Evolutionary conservation across 2,888 invertebrate genomes (phyloP), one percentile per base, ranked within the genome.

Genomic region (Hololepta plana): DNA sequence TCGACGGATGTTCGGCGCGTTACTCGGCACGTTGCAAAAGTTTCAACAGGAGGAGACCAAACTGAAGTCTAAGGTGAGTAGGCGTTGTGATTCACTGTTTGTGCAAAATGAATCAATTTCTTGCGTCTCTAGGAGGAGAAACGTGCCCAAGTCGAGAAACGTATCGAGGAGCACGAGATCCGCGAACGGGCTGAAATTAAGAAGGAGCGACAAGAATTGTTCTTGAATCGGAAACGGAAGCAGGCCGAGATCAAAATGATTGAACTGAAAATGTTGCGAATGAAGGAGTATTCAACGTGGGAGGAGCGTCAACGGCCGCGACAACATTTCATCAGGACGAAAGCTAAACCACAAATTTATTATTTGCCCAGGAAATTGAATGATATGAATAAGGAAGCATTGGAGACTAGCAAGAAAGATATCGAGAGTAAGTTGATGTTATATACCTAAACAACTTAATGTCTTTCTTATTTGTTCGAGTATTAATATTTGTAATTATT

Each of bases 1-100:
- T 55, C 67, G 81, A 35, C 68, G 96, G 30, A 95, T 98, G 77
- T 95, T 98, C 59, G 93, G 95, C 5, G 79, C 91, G 11, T 60
- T 98, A 21, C 57, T 96, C 27, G 95, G 96, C 3, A 96, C 96
- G 8, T 55, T 98, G 39, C 87, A 91, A 48, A 87, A 85, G 52
- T 96, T 96, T 51, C 80, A 88, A 43, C 84, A 85, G 46, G 93
- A 95, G 47, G 90, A 93, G 56, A 84, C 84, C 29, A 76, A 75
- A 28, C 58, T 85, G 36, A 85, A 87, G 53, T 76, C 79, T 41
- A 85, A 80, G 61, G 72, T 72, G 50, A 42, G 37, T 41, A 15
- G n/a, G n/a, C n/a, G n/a, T n/a, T n/a, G n/a, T 24, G 26, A 24
- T 23, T 12, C 27, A 12, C 15, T 14, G n/a, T 22, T 22, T 10